These are phyloP conservation scores for Carcina quercana DNA, from an alignment of 2,888 invertebrate species.

Conservation along the genomic window DNA sequence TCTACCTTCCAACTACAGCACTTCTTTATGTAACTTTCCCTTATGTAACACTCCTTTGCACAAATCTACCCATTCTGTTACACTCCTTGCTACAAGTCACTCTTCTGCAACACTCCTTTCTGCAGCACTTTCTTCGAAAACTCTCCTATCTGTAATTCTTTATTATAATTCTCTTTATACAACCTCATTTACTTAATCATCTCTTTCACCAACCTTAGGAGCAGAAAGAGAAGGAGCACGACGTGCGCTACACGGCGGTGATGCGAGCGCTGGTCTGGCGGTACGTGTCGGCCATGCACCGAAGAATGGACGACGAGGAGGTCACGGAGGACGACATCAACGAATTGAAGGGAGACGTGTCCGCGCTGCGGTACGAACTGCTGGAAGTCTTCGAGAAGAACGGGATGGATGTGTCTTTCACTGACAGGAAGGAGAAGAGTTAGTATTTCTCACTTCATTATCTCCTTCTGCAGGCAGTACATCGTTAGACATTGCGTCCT, in stretches of 20 bases:
- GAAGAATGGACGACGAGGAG: constrained; percentile 85
- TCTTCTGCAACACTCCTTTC: too few relatives aligned
- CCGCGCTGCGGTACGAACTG: constrained; percentile 92
- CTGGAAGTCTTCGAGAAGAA: constrained; percentile 91
- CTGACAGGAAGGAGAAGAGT: constrained; percentile 84
- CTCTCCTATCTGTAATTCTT: too few relatives aligned
- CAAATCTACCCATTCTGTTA: too few relatives aligned
- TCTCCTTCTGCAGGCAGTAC: too few relatives aligned
- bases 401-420: constrained; percentile 88
- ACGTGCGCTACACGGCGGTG: constrained; percentile 84
- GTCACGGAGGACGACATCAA: constrained; percentile 95
- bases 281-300: constrained; percentile 91
- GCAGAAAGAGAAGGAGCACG: constrained; percentile 78
- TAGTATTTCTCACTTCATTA: too few relatives aligned
- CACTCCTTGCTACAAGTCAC: too few relatives aligned
- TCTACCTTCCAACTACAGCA: too few relatives aligned
- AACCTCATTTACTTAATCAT: neutral
- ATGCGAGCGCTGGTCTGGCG: constrained; percentile 95
- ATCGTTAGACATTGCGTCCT: too few relatives aligned
- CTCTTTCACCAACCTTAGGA: constrained; percentile 46
- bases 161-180: too few relatives aligned
- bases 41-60: too few relatives aligned
- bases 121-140: too few relatives aligned
- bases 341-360: constrained; percentile 95
- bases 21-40: too few relatives aligned